phyloP scores from a whole-genome alignment of 53 echinoderm and acorn worm genomes.

The Luidia sarsii region DNA sequence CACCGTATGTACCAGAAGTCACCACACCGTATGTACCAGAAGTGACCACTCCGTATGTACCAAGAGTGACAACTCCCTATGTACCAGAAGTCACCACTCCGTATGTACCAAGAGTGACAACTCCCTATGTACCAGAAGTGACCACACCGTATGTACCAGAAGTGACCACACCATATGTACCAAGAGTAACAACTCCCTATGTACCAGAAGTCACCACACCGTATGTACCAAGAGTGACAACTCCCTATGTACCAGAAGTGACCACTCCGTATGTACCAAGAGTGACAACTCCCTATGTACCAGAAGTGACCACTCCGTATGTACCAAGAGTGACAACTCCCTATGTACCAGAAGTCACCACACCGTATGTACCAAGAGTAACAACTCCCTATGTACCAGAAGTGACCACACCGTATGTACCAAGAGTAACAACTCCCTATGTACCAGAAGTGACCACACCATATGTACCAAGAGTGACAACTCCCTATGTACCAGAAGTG shows the following conservation, averaged over 20 bases:
- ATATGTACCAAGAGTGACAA: background rate
- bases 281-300: background rate
- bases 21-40: slow-evolving; percentile 13
- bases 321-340: background rate
- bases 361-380: background rate
- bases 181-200: background rate
- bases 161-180: slow-evolving; percentile 5
- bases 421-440: background rate
- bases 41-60: slow-evolving; percentile 21
- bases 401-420: background rate
- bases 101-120: background rate
- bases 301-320: background rate
- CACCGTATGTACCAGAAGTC: background rate
- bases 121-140: background rate
- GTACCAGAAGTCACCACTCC: background rate
- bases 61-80: slow-evolving; percentile 11
- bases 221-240: background rate
- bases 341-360: background rate
- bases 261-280: background rate
- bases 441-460: background rate
- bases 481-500: slow-evolving; percentile 8
- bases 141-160: background rate
- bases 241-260: slow-evolving; percentile 4
- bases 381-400: background rate
- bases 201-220: background rate